A percentile compares a stretch with the other conserved stretches of the same genome.
Conservation (phyloP, 1,140 invertebrate genomes). For the Drosophila tropicalis region DNA sequence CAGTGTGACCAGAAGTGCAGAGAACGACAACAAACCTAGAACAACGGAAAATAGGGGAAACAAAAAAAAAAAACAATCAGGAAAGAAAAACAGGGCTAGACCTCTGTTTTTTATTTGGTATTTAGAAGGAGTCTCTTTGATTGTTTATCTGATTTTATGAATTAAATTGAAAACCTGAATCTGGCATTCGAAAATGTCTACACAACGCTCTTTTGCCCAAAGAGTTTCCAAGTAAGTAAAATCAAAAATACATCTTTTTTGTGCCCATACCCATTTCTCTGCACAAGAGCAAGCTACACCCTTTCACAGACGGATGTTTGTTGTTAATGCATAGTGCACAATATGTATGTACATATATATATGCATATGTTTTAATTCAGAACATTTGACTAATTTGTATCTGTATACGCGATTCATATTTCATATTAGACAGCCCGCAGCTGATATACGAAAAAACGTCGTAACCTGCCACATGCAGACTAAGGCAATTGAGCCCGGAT, state of each 20-base stretch:
- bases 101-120: neutral
- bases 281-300: constrained; percentile 4
- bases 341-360: neutral
- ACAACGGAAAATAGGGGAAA: neutral
- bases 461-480: constrained; percentile 84
- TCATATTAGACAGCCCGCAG: constrained; percentile 87
- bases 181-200: constrained; percentile 44
- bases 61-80: constrained; percentile 1
- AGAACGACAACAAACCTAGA: neutral
- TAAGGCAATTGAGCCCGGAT: constrained; percentile 84
- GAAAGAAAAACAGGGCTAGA: neutral
- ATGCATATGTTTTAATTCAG: neutral
- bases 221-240: constrained; percentile 89
- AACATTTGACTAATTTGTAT: neutral
- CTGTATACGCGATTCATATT: constrained; percentile 8
- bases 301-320: neutral
- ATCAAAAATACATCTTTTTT: neutral
- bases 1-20: neutral
- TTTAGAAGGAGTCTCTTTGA: neutral
- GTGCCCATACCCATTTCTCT: neutral
- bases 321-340: too few species aligned
- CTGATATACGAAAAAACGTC: constrained; percentile 90
- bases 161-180: neutral
- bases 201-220: constrained; percentile 91
- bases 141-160: neutral